A percentile compares a stretch with the other conserved stretches of the same genome.
Evolutionary conservation across 2,113 vertebrate genomes (phyloP).

Genomic region (Canis aureus): DNA sequence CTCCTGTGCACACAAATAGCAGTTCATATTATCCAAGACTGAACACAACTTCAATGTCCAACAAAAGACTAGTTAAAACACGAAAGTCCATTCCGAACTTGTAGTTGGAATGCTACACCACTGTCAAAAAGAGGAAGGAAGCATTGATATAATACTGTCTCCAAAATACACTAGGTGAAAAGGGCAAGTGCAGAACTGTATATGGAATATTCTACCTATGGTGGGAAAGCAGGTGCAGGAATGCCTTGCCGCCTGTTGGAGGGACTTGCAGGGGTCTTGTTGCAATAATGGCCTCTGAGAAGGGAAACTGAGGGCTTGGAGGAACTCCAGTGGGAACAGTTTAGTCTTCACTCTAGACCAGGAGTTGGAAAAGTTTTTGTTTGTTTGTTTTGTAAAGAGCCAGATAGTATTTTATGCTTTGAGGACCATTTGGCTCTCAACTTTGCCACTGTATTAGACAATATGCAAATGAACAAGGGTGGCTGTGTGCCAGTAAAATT

Average conservation of each 20-base stretch:
- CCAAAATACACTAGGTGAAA: background rate
- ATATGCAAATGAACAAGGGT: background rate
- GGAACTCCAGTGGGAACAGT: background rate
- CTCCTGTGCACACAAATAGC: too few species aligned
- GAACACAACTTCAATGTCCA: background rate
- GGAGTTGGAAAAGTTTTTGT: background rate
- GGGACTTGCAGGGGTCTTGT: background rate
- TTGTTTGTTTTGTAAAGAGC: background rate
- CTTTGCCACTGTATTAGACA: background rate
- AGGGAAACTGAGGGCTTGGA: background rate
- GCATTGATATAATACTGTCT: background rate
- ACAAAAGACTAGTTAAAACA: background rate
- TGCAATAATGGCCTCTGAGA: background rate
- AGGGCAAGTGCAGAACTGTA: background rate
- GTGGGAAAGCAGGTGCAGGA: background rate
- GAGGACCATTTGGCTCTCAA: background rate
- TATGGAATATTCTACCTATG: background rate
- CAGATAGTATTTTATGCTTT: background rate
- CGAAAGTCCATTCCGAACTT: background rate
- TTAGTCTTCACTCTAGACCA: background rate
- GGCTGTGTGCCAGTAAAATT: background rate
- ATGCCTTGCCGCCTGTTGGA: fast-evolving
- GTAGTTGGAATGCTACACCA: background rate
- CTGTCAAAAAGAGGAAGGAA: background rate
- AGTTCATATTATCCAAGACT: background rate